phyloP scores from a whole-genome alignment of 2,888 invertebrate genomes.

The Troides aeacus region DNA sequence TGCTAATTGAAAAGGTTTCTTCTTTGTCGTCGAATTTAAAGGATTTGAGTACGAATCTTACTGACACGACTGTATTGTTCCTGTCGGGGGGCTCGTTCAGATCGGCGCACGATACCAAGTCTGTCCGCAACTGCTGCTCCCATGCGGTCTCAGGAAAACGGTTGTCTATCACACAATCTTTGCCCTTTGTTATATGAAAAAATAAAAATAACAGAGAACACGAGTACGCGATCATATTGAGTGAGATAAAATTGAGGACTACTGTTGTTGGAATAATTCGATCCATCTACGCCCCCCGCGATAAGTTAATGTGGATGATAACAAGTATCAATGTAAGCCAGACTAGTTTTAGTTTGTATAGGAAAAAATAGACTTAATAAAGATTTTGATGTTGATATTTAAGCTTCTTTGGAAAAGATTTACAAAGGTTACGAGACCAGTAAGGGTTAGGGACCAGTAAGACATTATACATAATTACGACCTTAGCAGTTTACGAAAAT shows the following conservation, averaged over 20 bases:
- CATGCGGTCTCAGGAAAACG: slow-evolving; percentile 2
- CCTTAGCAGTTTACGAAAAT: no score
- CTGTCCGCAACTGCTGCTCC: slow-evolving; percentile 23
- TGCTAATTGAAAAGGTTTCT: slow-evolving; percentile 38
- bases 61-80: slow-evolving; percentile 30
- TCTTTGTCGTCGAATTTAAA: slow-evolving; percentile 42
- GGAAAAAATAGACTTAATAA: not conserved
- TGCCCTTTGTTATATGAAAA: not conserved
- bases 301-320: not conserved
- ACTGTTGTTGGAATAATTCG: not conserved
- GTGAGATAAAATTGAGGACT: not conserved
- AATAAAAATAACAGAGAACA: not conserved
- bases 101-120: slow-evolving; percentile 4
- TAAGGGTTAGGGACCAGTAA: no score
- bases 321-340: not conserved
- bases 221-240: slow-evolving; percentile 1
- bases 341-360: not conserved
- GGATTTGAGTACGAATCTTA: slow-evolving; percentile 40
- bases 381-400: no score
- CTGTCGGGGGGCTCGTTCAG: slow-evolving; percentile 2
- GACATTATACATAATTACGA: no score
- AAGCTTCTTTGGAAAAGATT: no score
- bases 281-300: slow-evolving; percentile 16
- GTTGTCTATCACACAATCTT: slow-evolving; percentile 26
- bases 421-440: no score